Percentiles rank a stretch among this genome's conserved stretches.
Conservation (phyloP, 2,797 vertebrate genomes). For the Ciconia nigra region DNA sequence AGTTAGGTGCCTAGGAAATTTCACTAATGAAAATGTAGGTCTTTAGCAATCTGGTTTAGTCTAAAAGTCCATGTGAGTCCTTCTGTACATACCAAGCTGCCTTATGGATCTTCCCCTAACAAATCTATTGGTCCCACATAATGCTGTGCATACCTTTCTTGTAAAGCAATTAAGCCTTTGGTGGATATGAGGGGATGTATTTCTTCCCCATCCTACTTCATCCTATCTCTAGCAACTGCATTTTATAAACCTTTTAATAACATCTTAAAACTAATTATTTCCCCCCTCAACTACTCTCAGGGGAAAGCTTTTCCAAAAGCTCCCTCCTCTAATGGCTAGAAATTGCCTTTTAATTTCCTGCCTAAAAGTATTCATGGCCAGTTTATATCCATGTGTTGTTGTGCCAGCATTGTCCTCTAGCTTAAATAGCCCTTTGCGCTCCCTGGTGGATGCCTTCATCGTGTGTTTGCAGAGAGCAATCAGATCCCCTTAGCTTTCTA, state of each 20-base stretch:
- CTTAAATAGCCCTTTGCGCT: neutral
- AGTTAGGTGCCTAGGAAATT: neutral
- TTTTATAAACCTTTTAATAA: constrained; percentile 8
- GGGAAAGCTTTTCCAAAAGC: constrained; percentile 25
- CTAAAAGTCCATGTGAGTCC: neutral
- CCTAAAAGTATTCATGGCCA: neutral
- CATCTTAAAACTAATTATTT: constrained; percentile 18
- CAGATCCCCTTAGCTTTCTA: neutral
- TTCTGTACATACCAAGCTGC: neutral
- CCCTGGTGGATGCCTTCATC: neutral
- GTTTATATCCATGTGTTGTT: neutral
- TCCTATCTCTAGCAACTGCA: neutral
- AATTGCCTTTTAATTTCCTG: constrained; percentile 43
- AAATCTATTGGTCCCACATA: neutral
- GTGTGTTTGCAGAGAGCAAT: neutral
- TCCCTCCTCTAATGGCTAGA: neutral
- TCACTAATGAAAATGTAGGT: neutral
- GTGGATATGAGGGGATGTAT: neutral
- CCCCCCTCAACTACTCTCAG: neutral
- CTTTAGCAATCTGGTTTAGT: neutral
- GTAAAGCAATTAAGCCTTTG: neutral
- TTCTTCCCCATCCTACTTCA: neutral
- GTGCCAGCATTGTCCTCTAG: constrained; percentile 20
- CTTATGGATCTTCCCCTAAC: neutral
- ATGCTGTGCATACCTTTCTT: neutral